Percentiles rank a stretch among this genome's conserved stretches.
Conservation (phyloP, 1,140 invertebrate genomes). For the Saccostrea glomerata region DNA sequence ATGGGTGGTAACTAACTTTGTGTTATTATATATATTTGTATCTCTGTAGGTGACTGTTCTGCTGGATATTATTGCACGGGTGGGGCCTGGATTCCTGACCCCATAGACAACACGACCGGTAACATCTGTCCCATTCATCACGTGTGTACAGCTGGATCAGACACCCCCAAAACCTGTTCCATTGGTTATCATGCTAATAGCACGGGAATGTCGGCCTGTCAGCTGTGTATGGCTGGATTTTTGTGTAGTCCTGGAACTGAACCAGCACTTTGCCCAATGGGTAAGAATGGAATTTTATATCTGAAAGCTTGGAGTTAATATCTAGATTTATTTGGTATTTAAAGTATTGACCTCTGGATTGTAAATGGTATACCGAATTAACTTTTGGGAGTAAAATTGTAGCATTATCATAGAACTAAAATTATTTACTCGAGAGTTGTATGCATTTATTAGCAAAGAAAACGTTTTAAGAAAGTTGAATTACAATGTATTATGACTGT, state of each 20-base stretch:
- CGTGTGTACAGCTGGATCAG: constrained; percentile 65
- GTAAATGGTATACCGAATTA: no score
- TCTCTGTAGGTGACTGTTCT: constrained; percentile 63
- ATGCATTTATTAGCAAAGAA: background rate
- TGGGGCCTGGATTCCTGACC: constrained; percentile 68
- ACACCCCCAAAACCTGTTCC: constrained; percentile 64
- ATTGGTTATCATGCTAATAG: constrained; percentile 74
- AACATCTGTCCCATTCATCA: constrained; percentile 74
- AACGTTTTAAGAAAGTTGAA: background rate
- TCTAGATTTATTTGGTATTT: no score
- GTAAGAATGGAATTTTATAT: constrained; percentile 53
- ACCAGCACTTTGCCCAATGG: constrained; percentile 71
- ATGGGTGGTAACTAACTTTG: no score
- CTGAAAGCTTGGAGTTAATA: no score
- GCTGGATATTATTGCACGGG: constrained; percentile 74
- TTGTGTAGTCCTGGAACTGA: constrained; percentile 68
- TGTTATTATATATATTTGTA: background rate
- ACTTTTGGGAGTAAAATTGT: no score
- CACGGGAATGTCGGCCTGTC: constrained; percentile 70
- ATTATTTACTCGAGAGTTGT: background rate
- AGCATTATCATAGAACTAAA: background rate
- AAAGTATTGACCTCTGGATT: no score
- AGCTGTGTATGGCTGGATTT: constrained; percentile 70
- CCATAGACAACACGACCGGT: constrained; percentile 68
- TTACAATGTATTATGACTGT: background rate